Conservation (phyloP, 1,140 invertebrate species). For the Conus betulinus region DNA sequence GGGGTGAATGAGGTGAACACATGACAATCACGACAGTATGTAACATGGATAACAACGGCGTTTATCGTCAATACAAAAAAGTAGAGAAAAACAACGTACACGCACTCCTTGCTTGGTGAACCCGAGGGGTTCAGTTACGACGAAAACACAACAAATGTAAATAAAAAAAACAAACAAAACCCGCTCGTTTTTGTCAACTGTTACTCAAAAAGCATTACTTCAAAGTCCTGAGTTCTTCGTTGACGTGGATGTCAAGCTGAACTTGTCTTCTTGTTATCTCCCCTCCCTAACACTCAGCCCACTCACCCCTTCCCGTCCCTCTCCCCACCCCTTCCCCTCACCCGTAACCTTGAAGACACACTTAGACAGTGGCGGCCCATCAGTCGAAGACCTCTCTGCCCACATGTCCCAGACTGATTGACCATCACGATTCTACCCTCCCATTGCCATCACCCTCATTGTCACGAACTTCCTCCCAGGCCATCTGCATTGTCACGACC, state of each 20-base stretch:
- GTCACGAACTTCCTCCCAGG: too few relatives aligned
- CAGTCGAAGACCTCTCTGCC: background rate
- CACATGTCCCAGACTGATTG: too few relatives aligned
- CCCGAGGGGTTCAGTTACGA: too few relatives aligned
- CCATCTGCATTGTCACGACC: too few relatives aligned
- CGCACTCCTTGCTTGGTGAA: too few relatives aligned
- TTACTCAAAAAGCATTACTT: background rate
- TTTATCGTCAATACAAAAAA: too few relatives aligned
- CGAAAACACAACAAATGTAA: too few relatives aligned
- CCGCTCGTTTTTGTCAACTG: background rate
- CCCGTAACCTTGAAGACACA: background rate
- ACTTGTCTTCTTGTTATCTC: background rate
- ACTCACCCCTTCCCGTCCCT: background rate
- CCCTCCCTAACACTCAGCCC: background rate
- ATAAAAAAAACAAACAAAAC: background rate
- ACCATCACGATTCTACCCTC: too few relatives aligned
- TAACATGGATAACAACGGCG: background rate
- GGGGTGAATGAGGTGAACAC: background rate
- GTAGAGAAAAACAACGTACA: too few relatives aligned
- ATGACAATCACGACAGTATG: conserved; percentile 13
- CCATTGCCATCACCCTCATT: too few relatives aligned
- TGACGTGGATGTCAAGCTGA: background rate
- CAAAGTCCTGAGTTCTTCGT: conserved; percentile 21
- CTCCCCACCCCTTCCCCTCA: conserved; percentile 2
- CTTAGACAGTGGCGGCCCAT: background rate